These are phyloP conservation scores for Megalops atlanticus DNA, from an alignment of 2,113 vertebrate genomes.

Conservation along the genomic window DNA sequence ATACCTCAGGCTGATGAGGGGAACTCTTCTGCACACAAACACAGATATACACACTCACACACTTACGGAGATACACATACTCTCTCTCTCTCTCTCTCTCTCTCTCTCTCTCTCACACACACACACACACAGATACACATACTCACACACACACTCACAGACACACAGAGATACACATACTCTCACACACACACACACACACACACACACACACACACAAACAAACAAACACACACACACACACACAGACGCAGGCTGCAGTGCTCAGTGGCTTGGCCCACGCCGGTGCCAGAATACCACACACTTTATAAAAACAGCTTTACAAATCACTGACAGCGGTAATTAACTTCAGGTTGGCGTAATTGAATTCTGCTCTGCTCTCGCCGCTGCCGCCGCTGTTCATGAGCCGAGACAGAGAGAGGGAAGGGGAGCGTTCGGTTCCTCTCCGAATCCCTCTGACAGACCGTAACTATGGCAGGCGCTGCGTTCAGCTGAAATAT, in stretches of 20 bases:
- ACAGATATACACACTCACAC: background rate
- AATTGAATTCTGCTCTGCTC: slow-evolving; percentile 58
- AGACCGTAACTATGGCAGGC: background rate
- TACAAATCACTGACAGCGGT: slow-evolving; percentile 65
- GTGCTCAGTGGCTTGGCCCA: slow-evolving; percentile 46
- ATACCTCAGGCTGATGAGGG: too few species aligned
- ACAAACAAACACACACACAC: slow-evolving; percentile 15
- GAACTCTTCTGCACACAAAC: slow-evolving; percentile 15
- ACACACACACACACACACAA: slow-evolving; percentile 1
- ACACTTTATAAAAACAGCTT: slow-evolving; percentile 63
- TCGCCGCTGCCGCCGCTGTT: slow-evolving; percentile 41
- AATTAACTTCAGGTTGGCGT: slow-evolving; percentile 68
- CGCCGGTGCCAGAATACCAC: slow-evolving; percentile 59
- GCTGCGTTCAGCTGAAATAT: background rate
- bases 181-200: slow-evolving; percentile 35
- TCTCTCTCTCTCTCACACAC: too few species aligned
- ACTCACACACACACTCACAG: slow-evolving; percentile 32
- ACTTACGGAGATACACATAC: too few species aligned
- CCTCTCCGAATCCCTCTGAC: background rate
- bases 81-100: too few species aligned
- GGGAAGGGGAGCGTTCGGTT: background rate
- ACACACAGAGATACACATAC: slow-evolving; percentile 30
- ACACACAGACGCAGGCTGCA: background rate
- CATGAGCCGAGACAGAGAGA: too few species aligned
- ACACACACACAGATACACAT: background rate